phyloP scores from a whole-genome alignment of 1,140 invertebrate genomes.

The Proctacanthus coquilletti region DNA sequence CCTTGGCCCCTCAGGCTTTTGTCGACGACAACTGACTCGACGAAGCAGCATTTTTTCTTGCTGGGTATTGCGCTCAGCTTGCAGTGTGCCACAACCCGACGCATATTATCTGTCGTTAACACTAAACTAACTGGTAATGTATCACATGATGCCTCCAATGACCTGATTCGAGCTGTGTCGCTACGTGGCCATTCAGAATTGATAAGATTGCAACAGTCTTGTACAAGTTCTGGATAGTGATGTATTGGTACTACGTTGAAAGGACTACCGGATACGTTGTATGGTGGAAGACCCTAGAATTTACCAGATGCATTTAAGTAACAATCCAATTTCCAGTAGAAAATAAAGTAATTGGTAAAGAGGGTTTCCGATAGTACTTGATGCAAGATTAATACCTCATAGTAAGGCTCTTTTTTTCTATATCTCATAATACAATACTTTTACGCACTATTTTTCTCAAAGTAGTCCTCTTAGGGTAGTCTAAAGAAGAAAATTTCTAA shows the following conservation, averaged over 20 bases:
- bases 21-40: constrained; percentile 63
- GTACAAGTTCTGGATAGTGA: constrained; percentile 45
- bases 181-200: constrained; percentile 69
- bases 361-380: neutral
- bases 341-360: neutral
- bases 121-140: constrained; percentile 53
- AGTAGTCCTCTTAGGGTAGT: too few species aligned
- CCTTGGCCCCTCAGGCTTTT: constrained; percentile 50
- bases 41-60: constrained; percentile 47
- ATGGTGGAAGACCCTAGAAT: constrained; percentile 28
- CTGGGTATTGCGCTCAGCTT: constrained; percentile 52
- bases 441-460: too few species aligned
- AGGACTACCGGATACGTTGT: constrained; percentile 27
- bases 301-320: neutral
- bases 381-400: constrained; percentile 18
- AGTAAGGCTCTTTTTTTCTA: constrained; percentile 27
- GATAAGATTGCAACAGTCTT: constrained; percentile 40
- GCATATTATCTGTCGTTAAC: constrained; percentile 37
- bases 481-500: too few species aligned
- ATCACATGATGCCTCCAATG: constrained; percentile 50
- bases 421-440: too few species aligned
- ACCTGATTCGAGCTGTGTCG: constrained; percentile 53
- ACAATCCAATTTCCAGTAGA: neutral
- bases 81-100: constrained; percentile 51
- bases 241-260: constrained; percentile 47